phyloP scores from a whole-genome alignment of 2,797 vertebrate genomes.

The Melanotaenia boesemani region DNA sequence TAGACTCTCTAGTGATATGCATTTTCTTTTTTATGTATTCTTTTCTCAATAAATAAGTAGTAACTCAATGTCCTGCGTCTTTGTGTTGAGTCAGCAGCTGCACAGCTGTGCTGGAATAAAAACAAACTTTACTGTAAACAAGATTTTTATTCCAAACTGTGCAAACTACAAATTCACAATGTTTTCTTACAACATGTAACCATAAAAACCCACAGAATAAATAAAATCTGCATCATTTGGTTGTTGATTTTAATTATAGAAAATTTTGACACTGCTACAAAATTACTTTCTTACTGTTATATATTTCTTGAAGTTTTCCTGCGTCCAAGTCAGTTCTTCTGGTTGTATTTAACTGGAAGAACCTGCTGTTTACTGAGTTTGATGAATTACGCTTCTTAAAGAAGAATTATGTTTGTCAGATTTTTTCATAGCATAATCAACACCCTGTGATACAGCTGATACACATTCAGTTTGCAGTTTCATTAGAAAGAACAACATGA shows the following conservation, averaged over 20 bases:
- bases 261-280: not conserved
- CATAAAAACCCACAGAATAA: not conserved
- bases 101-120: not conserved
- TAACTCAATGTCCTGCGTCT: not conserved
- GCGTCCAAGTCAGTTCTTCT: no score
- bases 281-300: not conserved
- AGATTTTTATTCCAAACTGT: conserved; percentile 61
- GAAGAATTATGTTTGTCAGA: not conserved
- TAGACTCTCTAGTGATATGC: conserved; percentile 19
- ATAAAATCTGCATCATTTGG: not conserved
- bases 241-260: not conserved
- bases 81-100: conserved; percentile 7
- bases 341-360: no score
- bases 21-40: conserved; percentile 19
- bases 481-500: no score
- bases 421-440: not conserved
- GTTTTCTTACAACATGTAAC: not conserved
- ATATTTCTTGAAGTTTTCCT: not conserved
- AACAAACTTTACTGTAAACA: conserved; percentile 20
- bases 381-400: not conserved
- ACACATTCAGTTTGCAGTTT: no score
- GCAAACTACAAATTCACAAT: conserved; percentile 36
- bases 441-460: no score
- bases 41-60: conserved; percentile 57
- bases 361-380: no score